Conservation (phyloP, 2,113 vertebrate genomes). For the Actinemys pallida region DNA sequence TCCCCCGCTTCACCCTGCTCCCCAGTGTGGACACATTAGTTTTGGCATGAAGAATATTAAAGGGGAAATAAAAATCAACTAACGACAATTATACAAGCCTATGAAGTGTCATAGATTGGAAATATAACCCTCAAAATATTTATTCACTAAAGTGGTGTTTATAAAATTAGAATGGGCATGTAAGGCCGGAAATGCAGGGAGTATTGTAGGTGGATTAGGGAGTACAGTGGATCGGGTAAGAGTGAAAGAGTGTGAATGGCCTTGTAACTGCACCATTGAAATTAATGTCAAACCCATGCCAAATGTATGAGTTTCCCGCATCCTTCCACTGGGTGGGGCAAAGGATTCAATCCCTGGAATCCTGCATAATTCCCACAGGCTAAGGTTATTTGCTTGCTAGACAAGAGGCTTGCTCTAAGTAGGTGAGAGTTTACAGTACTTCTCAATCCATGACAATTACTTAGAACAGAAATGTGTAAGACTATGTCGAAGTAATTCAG, state of each 20-base stretch:
- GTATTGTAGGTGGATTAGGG: not conserved
- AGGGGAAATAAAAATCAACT: not conserved
- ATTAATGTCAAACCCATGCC: not conserved
- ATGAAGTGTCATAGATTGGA: not conserved
- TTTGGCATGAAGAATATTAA: not conserved
- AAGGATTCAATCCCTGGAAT: not conserved
- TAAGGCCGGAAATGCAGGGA: not conserved
- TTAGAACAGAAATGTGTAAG: not conserved
- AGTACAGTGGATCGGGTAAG: not conserved
- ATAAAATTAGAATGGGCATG: not conserved
- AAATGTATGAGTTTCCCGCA: not conserved
- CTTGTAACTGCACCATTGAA: not conserved
- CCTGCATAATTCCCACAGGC: not conserved
- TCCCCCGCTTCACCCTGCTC: too few species aligned
- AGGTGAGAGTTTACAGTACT: not conserved
- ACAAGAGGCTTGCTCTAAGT: not conserved
- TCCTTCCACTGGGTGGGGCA: not conserved
- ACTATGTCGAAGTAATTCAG: not conserved
- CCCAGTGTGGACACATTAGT: not conserved
- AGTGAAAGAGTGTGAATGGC: not conserved
- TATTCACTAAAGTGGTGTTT: not conserved
- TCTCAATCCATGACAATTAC: not conserved
- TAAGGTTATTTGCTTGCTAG: not conserved
- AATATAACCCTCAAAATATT: not conserved
- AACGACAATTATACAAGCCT: not conserved